Evolutionary conservation across 2,113 vertebrate genomes (phyloP).

Genomic region (Vimba vimba): DNA sequence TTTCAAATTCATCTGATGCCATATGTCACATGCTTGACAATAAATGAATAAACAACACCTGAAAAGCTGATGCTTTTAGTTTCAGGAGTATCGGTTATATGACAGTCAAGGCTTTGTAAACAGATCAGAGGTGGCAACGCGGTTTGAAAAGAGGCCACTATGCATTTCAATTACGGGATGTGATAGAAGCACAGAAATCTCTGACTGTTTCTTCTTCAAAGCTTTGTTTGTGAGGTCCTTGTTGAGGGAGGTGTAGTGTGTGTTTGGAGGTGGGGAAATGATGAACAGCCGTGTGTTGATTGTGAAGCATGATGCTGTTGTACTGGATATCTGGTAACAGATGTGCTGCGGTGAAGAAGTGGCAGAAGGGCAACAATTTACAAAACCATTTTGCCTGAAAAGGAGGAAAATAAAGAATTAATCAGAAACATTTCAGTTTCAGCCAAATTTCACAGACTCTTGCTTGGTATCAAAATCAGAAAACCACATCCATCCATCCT

Average conservation of each 20-base stretch:
- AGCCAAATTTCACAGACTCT: too few relatives aligned
- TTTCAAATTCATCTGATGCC: not conserved
- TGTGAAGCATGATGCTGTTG: constrained; percentile 1
- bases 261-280: constrained; percentile 1
- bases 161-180: constrained; percentile 24
- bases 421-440: not conserved
- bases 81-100: not conserved
- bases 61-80: constrained; percentile 3
- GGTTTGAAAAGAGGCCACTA: not conserved
- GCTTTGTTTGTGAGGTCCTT: not conserved
- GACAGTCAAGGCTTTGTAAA: constrained; percentile 21
- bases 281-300: constrained; percentile 2
- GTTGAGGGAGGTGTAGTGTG: not conserved
- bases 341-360: constrained; percentile 21
- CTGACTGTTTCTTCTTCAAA: not conserved
- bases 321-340: constrained; percentile 10
- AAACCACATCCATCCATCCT: too few relatives aligned
- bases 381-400: not conserved
- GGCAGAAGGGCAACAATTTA: not conserved
- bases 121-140: constrained; percentile 5
- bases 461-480: not conserved
- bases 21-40: not conserved
- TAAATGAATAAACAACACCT: not conserved
- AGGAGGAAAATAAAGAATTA: not conserved
- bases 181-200: not conserved